These are phyloP conservation scores for Ichneumoninae sp. DNA, from an alignment of 2,888 invertebrate species.

Conservation along the genomic window DNA sequence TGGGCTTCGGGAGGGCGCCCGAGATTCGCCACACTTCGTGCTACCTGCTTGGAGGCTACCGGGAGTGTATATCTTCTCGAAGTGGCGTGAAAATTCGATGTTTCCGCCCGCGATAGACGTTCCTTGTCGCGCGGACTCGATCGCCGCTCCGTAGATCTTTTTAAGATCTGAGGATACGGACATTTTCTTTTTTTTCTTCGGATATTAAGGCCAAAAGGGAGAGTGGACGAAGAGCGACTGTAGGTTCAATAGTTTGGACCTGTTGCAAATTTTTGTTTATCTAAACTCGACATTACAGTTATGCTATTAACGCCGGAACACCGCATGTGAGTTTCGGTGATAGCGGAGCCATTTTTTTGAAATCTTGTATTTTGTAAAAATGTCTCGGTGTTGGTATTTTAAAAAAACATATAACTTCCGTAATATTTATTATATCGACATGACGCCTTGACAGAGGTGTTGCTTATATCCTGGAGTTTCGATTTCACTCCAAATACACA, in stretches of 20 bases:
- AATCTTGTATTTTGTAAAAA: not conserved
- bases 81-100: constrained; percentile 70
- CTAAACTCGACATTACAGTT: too few relatives aligned
- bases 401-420: too few relatives aligned
- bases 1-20: constrained; percentile 43
- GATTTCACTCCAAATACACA: too few relatives aligned
- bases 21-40: constrained; percentile 48
- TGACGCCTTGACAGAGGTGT: too few relatives aligned
- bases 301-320: too few relatives aligned
- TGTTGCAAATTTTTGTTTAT: too few relatives aligned
- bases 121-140: constrained; percentile 10
- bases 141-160: constrained; percentile 42
- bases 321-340: too few relatives aligned
- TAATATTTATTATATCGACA: too few relatives aligned
- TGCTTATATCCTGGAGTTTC: too few relatives aligned
- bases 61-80: constrained; percentile 20
- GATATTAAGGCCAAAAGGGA: not conserved
- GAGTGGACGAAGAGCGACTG: too few relatives aligned
- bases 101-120: constrained; percentile 63
- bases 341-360: not conserved
- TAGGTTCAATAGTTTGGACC: too few relatives aligned
- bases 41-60: constrained; percentile 34
- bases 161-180: not conserved
- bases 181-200: constrained; percentile 26
- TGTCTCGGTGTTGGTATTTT: too few relatives aligned